Conservation (phyloP, 2,888 invertebrate species). For the Congeria kusceri region DNA sequence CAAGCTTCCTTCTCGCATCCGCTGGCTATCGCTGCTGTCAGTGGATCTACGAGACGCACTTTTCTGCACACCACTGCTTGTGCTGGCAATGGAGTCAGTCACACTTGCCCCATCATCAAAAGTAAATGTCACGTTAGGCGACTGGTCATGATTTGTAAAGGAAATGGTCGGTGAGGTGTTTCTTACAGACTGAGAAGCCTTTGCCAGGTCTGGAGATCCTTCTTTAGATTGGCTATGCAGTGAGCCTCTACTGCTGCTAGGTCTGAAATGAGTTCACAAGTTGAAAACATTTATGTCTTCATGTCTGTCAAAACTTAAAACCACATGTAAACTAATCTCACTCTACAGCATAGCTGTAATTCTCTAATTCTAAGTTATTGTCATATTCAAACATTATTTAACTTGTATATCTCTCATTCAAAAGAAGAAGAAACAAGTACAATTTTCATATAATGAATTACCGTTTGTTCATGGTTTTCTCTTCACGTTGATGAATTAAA, state of each 20-base stretch:
- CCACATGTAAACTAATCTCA: no score
- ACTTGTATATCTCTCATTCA: no score
- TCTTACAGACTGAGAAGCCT: neutral
- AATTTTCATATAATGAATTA: constrained; percentile 9
- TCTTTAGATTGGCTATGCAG: constrained; percentile 18
- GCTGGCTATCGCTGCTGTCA: constrained; percentile 54
- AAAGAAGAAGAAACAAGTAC: no score
- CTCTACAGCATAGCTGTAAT: no score
- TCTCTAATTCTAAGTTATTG: no score
- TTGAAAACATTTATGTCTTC: no score
- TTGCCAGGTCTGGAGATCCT: constrained; percentile 16
- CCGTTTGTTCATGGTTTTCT: constrained; percentile 46
- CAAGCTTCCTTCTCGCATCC: constrained; percentile 31
- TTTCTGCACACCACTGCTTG: neutral
- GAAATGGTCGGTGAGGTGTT: neutral
- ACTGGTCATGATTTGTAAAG: constrained; percentile 34
- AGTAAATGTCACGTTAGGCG: constrained; percentile 37
- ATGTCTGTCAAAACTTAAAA: no score
- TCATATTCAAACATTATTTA: no score
- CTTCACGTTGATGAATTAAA: constrained; percentile 1
- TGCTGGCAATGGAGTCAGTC: constrained; percentile 22
- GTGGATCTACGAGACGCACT: constrained; percentile 41
- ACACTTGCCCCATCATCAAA: constrained; percentile 10
- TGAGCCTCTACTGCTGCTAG: no score
- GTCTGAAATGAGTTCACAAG: no score